Percentiles rank a stretch among this genome's conserved stretches.
Evolutionary conservation across 2,797 vertebrate genomes (phyloP).

Genomic region (Bovichtus variegatus): DNA sequence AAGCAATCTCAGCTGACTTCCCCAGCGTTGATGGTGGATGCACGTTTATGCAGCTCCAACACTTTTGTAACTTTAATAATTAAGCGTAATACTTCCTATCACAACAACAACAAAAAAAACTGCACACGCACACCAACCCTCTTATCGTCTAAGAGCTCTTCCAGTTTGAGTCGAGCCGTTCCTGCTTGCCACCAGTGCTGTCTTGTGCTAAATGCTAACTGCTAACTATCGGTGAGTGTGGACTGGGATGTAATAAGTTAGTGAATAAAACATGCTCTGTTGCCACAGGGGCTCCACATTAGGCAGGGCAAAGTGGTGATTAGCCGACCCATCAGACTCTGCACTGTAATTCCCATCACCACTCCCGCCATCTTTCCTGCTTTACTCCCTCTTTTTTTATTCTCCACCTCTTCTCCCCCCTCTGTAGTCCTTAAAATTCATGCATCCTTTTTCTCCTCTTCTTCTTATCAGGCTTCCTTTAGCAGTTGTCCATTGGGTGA

Average conservation of each 20-base stretch:
- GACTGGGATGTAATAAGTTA: constrained; percentile 83
- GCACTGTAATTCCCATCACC: constrained; percentile 82
- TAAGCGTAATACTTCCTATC: neutral
- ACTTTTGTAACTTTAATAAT: neutral
- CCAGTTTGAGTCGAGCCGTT: constrained; percentile 2
- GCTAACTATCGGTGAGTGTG: constrained; percentile 72
- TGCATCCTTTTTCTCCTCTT: constrained; percentile 26
- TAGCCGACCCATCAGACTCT: constrained; percentile 86
- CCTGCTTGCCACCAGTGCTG: constrained; percentile 9
- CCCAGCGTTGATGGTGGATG: no score
- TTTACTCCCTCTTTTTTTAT: constrained; percentile 23
- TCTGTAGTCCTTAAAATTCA: neutral
- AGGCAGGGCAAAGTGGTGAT: constrained; percentile 88
- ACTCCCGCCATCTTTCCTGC: constrained; percentile 49
- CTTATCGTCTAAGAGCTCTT: neutral
- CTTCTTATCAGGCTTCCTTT: constrained; percentile 16
- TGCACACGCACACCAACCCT: neutral
- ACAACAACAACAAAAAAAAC: no score
- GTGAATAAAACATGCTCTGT: constrained; percentile 90
- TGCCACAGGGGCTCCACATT: constrained; percentile 87
- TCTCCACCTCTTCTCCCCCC: constrained; percentile 1
- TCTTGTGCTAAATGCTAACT: constrained; percentile 41
- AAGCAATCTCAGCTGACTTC: no score
- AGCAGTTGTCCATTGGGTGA: neutral
- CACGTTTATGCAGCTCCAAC: neutral